Conservation (phyloP, 2,113 vertebrate species). For the Brachirus orientalis region DNA sequence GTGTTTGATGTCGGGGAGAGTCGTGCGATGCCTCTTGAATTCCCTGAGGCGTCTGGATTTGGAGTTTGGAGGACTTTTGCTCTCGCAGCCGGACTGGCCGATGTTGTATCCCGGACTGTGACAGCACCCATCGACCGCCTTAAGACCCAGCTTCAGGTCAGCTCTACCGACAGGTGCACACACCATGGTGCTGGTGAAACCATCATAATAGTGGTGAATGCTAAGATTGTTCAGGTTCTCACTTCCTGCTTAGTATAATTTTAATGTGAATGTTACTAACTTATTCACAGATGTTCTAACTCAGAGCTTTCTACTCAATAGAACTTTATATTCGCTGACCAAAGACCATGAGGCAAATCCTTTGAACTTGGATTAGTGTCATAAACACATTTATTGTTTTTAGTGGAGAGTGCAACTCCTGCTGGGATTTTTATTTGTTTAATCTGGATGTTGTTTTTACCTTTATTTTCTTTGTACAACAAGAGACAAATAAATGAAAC, state of each 20-base stretch:
- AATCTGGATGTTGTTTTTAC: background rate
- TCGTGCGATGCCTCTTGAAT: constrained; percentile 73
- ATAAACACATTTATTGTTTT: no score
- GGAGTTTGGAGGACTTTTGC: constrained; percentile 72
- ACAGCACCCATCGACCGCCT: constrained; percentile 82
- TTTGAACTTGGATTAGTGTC: background rate
- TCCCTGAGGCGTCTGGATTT: constrained; percentile 63
- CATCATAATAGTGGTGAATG: background rate
- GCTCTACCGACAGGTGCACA: no score
- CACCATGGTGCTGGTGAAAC: no score
- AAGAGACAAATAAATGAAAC: no score
- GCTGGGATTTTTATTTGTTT: background rate
- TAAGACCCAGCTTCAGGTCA: constrained; percentile 82
- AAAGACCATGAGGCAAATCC: background rate
- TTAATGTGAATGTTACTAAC: no score
- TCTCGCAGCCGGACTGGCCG: constrained; percentile 73
- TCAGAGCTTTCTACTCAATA: background rate
- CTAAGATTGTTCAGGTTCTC: no score
- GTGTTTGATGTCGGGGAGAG: constrained; percentile 83
- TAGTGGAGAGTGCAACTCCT: background rate
- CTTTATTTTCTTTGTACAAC: background rate
- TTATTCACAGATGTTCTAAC: no score
- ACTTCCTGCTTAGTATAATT: background rate
- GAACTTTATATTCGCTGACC: background rate
- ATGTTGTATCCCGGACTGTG: constrained; percentile 75